Base-by-base conservation (phyloP, 1,140 invertebrate species). In the Planococcus citri region DNA sequence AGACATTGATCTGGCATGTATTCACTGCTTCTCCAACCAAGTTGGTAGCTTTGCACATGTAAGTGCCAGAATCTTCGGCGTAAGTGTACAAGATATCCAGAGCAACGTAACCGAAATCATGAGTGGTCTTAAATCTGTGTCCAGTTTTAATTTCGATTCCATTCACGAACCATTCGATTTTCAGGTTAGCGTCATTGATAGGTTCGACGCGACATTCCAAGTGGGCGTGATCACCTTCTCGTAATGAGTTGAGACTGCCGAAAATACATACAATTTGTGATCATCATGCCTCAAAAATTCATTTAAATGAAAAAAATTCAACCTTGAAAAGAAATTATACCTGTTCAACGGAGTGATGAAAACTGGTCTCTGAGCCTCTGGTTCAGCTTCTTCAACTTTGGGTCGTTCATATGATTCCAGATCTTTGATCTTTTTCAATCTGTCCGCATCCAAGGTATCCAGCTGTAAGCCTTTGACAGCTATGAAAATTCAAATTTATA, bases 51-150 rank as follows among this genome's bases (percentile, higher is more conserved):
- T 90, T 90, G 81, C 93, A 95, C 83, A 93, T 93, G 78, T 97
- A 97, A 12, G 91, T 94, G 71, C 93, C 92, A 71, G 89, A 89
- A 79, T 97, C 95, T 82, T 97, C 94, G 64, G 91, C 83, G 78
- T 95, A 97, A 1, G 90, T 87, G 78, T 96, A 96, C 10, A 97
- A 80, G 75, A 98, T 90, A 78, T 97, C 94, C 70, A 97, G 82
- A 64, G 93, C 90, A 33, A 97, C 94, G 77, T 96, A 97, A 37
- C 94, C 94, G 78, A 97, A 97, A 76, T 98, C 94, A 79, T 97
- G 92, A 22, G 90, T 92, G 25, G 91, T 94, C 76, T 91, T 87
- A 80, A 90, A 94, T 70, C 91, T 86, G 77, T 93, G 90, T n/a
- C 91, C 91, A 22, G 87, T 83, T 72, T 85, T 85, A 71, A 91